These are phyloP conservation scores for Carcina quercana DNA, from an alignment of 2,888 invertebrate species.

Conservation along the genomic window DNA sequence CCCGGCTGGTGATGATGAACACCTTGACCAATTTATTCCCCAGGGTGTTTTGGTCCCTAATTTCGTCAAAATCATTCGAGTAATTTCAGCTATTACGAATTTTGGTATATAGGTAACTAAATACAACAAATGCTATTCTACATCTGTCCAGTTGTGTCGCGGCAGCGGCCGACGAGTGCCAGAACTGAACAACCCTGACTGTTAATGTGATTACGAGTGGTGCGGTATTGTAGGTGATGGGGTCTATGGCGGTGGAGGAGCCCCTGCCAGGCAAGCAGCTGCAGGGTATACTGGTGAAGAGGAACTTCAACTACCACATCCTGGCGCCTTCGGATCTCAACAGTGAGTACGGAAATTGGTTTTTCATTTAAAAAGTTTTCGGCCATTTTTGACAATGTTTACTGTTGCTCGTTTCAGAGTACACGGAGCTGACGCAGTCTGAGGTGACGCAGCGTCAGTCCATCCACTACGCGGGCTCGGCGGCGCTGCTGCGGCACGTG, in stretches of 20 bases:
- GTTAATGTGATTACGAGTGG: too few species aligned
- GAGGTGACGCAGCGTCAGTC: slow-evolving; percentile 95
- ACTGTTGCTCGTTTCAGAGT: slow-evolving; percentile 76
- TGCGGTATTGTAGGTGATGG: slow-evolving; percentile 87
- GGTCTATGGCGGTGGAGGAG: slow-evolving; percentile 87
- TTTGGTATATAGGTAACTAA: too few species aligned
- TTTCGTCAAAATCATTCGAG: too few species aligned
- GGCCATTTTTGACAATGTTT: background rate
- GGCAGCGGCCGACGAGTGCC: too few species aligned
- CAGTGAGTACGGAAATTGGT: too few species aligned
- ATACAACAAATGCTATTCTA: too few species aligned
- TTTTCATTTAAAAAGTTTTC: background rate
- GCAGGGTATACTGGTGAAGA: slow-evolving; percentile 95
- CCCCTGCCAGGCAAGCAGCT: slow-evolving; percentile 86
- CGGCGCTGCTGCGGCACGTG: slow-evolving; percentile 82
- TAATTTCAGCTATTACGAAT: too few species aligned
- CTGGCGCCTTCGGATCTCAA: slow-evolving; percentile 92
- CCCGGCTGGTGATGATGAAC: too few species aligned
- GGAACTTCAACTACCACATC: slow-evolving; percentile 98
- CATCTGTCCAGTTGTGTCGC: too few species aligned
- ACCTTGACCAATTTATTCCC: too few species aligned
- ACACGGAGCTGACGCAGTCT: slow-evolving; percentile 96
- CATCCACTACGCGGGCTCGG: slow-evolving; percentile 87
- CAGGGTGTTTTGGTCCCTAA: too few species aligned
- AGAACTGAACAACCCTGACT: too few species aligned